phyloP scores from a whole-genome alignment of 1,140 invertebrate genomes.

The Venturia canescens region DNA sequence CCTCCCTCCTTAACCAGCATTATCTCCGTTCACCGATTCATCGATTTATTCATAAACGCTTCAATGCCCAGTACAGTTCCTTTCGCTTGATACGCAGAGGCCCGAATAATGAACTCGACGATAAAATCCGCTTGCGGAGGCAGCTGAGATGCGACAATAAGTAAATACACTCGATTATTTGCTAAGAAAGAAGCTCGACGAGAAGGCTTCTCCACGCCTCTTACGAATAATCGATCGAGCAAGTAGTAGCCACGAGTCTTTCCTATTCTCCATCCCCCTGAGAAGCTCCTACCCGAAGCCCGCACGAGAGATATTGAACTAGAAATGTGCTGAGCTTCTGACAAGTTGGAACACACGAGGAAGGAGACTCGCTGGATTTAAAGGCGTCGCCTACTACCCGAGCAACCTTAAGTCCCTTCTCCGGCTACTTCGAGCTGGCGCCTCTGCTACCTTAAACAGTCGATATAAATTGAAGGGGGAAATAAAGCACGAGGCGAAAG shows the following conservation, averaged over 20 bases:
- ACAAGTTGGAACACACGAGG: background rate
- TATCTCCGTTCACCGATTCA: background rate
- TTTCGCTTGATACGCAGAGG: too few relatives aligned
- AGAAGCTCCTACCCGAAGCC: background rate
- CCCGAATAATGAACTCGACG: too few relatives aligned
- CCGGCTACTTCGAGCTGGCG: background rate
- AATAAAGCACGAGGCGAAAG: background rate
- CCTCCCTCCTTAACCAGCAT: too few relatives aligned
- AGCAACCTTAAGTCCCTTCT: background rate
- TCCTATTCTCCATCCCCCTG: background rate
- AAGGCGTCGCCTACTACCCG: conserved; percentile 9
- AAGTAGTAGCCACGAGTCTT: background rate
- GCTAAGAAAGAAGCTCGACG: too few relatives aligned
- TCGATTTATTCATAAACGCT: background rate
- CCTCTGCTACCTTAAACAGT: background rate
- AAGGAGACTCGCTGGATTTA: background rate
- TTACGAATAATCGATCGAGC: conserved; percentile 25
- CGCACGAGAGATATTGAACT: background rate
- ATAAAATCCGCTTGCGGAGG: too few relatives aligned
- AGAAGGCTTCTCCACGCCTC: too few relatives aligned
- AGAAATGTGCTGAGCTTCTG: background rate
- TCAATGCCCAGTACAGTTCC: too few relatives aligned
- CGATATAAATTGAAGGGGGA: background rate
- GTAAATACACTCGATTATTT: too few relatives aligned
- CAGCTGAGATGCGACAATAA: too few relatives aligned